Conservation (phyloP, 2,888 invertebrate species). For the Tetranychus piercei region DNA sequence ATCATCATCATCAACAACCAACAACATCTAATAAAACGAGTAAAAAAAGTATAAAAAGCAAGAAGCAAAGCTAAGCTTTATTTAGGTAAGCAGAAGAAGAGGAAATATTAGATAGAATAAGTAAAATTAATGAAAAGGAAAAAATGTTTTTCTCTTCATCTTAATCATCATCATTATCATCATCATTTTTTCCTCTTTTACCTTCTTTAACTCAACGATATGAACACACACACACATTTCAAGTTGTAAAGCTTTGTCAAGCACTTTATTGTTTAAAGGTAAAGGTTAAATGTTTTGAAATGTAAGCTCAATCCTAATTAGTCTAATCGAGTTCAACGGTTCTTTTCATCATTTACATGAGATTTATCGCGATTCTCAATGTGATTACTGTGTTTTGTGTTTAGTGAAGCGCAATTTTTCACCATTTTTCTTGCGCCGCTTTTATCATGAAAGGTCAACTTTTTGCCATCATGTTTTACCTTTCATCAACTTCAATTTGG, state of each 20-base stretch:
- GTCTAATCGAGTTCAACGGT: background rate
- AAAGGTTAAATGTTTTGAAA: no score
- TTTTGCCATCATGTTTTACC: no score
- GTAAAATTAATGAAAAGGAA: slow-evolving; percentile 1
- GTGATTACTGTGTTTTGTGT: background rate
- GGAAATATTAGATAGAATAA: background rate
- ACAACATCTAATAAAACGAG: background rate
- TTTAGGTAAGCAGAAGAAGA: background rate
- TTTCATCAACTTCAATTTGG: background rate
- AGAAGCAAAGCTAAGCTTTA: background rate
- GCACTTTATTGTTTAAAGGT: no score
- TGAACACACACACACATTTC: no score
- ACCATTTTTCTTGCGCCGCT: no score
- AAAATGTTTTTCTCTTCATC: background rate
- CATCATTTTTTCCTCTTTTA: background rate
- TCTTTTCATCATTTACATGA: background rate
- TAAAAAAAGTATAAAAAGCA: background rate
- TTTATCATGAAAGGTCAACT: no score
- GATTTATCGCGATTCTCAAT: background rate
- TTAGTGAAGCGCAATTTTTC: no score
- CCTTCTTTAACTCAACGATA: background rate
- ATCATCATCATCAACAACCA: background rate
- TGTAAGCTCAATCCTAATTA: no score
- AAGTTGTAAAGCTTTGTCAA: no score
- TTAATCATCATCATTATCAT: background rate